phyloP scores from a whole-genome alignment of 2,113 vertebrate genomes.

The Smithornis capensis region DNA sequence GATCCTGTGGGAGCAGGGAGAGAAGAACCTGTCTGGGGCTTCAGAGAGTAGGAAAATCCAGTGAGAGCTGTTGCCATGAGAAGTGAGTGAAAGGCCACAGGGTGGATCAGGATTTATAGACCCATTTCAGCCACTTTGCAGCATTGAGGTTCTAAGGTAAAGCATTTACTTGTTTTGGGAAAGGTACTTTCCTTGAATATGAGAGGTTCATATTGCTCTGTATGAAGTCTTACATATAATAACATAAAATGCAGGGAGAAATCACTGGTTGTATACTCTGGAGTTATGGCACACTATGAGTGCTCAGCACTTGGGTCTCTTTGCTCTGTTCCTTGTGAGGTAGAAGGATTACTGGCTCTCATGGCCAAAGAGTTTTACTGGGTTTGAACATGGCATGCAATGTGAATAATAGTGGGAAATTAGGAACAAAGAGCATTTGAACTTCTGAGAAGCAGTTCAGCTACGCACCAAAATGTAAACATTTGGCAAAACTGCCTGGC shows the following conservation, averaged over 20 bases:
- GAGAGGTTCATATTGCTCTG: not conserved
- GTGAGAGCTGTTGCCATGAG: not conserved
- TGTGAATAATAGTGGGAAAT: slow-evolving; percentile 59
- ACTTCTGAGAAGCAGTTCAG: slow-evolving; percentile 68
- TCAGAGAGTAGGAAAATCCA: not conserved
- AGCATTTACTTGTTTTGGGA: not conserved
- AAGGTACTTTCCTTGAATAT: not conserved
- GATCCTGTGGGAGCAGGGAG: not conserved
- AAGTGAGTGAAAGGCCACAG: not conserved
- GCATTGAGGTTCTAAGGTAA: not conserved
- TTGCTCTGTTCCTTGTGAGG: not conserved
- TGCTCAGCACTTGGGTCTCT: not conserved
- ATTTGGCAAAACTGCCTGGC: slow-evolving; percentile 62
- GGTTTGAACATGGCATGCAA: not conserved
- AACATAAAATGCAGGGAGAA: not conserved
- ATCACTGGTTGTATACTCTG: rapidly evolving
- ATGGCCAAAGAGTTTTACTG: slow-evolving; percentile 7
- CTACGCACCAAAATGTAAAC: slow-evolving; percentile 71
- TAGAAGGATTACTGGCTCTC: not conserved
- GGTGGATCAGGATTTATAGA: not conserved
- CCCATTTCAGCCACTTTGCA: not conserved
- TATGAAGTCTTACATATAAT: not conserved
- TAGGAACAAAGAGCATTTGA: slow-evolving; percentile 67
- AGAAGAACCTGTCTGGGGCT: not conserved
- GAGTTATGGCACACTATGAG: not conserved